Percentiles rank a stretch among this genome's conserved stretches.
These are phyloP conservation scores for Donacobius atricapilla DNA, from an alignment of 2,113 vertebrate species.

Conservation along the genomic window DNA sequence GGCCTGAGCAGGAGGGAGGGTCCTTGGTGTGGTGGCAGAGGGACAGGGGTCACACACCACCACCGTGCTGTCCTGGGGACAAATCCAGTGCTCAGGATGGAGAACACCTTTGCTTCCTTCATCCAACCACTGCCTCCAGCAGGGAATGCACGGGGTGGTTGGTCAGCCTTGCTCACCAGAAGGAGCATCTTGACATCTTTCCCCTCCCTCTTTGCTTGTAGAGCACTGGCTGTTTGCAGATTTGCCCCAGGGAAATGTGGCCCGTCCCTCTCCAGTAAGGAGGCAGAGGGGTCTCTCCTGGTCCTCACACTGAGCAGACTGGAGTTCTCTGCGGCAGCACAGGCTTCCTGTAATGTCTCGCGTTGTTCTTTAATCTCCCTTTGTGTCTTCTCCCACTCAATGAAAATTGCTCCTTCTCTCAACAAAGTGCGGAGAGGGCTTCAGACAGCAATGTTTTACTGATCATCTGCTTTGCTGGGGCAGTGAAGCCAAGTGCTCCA, in stretches of 20 bases:
- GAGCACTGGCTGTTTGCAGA: background rate
- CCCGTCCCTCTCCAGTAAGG: too few species aligned
- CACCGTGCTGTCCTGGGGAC: background rate
- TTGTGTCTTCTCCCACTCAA: background rate
- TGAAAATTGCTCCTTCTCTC: background rate
- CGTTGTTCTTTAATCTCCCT: background rate
- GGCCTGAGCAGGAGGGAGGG: background rate
- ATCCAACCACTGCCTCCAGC: background rate
- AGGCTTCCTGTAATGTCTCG: background rate
- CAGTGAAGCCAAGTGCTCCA: background rate
- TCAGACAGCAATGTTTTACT: background rate
- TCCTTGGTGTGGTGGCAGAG: background rate
- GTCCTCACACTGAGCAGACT: background rate
- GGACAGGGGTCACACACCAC: background rate
- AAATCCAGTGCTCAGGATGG: background rate
- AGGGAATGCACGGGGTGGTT: fast-evolving
- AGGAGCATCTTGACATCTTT: background rate
- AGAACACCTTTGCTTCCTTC: background rate
- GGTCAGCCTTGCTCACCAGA: background rate
- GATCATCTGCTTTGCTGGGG: background rate
- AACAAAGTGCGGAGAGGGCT: background rate
- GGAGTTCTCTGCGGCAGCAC: background rate
- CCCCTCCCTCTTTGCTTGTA: background rate
- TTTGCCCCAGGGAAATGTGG: background rate
- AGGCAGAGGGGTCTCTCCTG: background rate